These are phyloP conservation scores for Coilia nasus DNA, from an alignment of 2,797 vertebrate genomes.

Conservation along the genomic window DNA sequence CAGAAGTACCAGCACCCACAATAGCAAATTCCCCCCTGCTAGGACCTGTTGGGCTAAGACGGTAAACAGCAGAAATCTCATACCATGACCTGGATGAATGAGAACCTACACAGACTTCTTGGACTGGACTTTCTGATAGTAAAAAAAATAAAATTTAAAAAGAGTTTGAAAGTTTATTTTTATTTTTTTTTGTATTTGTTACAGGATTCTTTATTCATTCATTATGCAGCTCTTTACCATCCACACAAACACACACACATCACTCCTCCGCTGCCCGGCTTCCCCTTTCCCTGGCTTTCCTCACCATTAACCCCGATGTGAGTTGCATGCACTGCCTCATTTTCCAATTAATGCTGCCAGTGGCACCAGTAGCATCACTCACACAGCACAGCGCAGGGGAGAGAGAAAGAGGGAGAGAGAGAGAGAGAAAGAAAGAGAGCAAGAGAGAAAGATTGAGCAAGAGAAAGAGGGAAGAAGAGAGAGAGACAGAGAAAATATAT, in stretches of 20 bases:
- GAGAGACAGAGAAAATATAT: background rate
- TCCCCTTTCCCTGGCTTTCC: background rate
- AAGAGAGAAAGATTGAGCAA: background rate
- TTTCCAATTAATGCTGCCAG: constrained; percentile 34
- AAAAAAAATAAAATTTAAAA: too few relatives aligned
- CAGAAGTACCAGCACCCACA: too few relatives aligned
- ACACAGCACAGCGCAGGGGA: background rate
- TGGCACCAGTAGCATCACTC: constrained; percentile 6
- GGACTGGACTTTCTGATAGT: too few relatives aligned
- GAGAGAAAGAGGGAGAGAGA: background rate
- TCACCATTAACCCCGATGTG: constrained; percentile 26
- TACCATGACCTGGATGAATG: too few relatives aligned
- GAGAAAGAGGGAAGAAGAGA: background rate
- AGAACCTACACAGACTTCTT: too few relatives aligned
- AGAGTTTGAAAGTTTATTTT: too few relatives aligned
- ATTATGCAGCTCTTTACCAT: background rate
- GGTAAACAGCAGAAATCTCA: too few relatives aligned
- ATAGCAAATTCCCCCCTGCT: too few relatives aligned
- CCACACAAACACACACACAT: too few relatives aligned
- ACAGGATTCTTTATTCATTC: background rate
- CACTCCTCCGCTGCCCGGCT: background rate
- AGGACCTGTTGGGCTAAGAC: too few relatives aligned
- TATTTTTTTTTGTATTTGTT: too few relatives aligned
- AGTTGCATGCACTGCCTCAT: constrained; percentile 27
- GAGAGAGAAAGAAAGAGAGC: background rate